Evolutionary conservation across 1,140 invertebrate genomes (phyloP), one percentile per base, ranked within the genome.

Genomic region (Heliconius hewitsoni): DNA sequence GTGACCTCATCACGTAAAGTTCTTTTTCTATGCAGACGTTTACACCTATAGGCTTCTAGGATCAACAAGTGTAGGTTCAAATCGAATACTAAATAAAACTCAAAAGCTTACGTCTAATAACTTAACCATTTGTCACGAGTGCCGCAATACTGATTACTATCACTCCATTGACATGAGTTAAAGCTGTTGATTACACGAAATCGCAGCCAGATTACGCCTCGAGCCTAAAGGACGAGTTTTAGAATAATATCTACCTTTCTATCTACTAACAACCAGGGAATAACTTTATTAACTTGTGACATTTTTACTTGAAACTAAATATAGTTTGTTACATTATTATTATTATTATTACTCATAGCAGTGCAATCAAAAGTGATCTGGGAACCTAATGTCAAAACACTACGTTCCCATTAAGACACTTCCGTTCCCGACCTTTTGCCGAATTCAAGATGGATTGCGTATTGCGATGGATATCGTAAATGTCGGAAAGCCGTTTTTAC

Each of bases 111-210:
- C n/a, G 30, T 66, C 60, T 42, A 79, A 6, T 79, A 18, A 34
- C 55, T 75, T 78, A 52, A 8, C n/a, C 70, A 73, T 23, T 50
- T 71, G 71, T 76, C 42, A 66, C 37, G 37, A 73, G 39, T 55
- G 71, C 70, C 74, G 52, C 79, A 75, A 75, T 80, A 80, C 75
- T 78, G 75, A 81, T 80, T 81, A 79, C 81, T 83, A 83, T 83
- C 79, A 77, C 77, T 71, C 73, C 57, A 83, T 83, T 80, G 77
- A 81, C 81, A 82, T 79, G 79, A 78, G 74, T 81, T 83, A 84
- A 84, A 77, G 78, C 50, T 76, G 76, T 76, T 85, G 77, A 85
- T 84, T 81, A 83, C 77, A 83, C 71, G 71, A 81, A 83, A 83
- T 81, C 76, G 60, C 71, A 74, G 74, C 78, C 77, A 81, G 72